phyloP scores from a whole-genome alignment of 2,797 vertebrate genomes.

The Coilia nasus region DNA sequence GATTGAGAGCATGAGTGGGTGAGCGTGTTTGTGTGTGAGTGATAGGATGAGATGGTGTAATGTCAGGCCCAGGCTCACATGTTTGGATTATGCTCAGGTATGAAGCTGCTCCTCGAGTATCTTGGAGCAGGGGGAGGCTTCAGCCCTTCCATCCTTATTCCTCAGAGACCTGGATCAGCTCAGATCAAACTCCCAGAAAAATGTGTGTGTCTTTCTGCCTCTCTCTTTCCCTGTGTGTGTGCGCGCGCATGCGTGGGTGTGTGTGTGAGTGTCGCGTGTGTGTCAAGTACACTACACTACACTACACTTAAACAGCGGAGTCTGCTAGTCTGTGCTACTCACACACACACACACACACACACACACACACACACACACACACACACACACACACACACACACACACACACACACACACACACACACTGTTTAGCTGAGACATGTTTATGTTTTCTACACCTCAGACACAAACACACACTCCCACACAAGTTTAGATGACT shows the following conservation, averaged over 20 bases:
- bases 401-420: slow-evolving; percentile 26
- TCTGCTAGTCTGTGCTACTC: slow-evolving; percentile 24
- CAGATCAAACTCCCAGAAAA: neutral
- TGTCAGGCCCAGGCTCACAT: neutral
- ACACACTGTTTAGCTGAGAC: neutral
- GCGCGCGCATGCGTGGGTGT: slow-evolving; percentile 24
- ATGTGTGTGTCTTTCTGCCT: neutral
- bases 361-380: slow-evolving; percentile 3
- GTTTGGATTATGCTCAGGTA: slow-evolving; percentile 34
- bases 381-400: slow-evolving; percentile 12
- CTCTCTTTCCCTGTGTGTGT: slow-evolving; percentile 38
- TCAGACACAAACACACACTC: too few species aligned
- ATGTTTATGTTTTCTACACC: too few species aligned
- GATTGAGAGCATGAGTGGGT: neutral
- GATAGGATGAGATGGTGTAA: slow-evolving; percentile 12
- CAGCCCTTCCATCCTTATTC: neutral
- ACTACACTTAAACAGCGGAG: slow-evolving; percentile 36
- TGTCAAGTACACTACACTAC: too few species aligned
- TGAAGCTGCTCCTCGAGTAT: neutral
- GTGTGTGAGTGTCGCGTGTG: neutral
- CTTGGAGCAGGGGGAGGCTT: slow-evolving; percentile 25
- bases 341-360: slow-evolving; percentile 23
- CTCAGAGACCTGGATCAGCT: neutral
- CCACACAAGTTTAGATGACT: too few species aligned
- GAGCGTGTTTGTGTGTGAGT: neutral